Evolutionary conservation across 2,113 vertebrate species (phyloP), one percentile per base, ranked within the genome.

Genomic region (Ranitomeya imitator): DNA sequence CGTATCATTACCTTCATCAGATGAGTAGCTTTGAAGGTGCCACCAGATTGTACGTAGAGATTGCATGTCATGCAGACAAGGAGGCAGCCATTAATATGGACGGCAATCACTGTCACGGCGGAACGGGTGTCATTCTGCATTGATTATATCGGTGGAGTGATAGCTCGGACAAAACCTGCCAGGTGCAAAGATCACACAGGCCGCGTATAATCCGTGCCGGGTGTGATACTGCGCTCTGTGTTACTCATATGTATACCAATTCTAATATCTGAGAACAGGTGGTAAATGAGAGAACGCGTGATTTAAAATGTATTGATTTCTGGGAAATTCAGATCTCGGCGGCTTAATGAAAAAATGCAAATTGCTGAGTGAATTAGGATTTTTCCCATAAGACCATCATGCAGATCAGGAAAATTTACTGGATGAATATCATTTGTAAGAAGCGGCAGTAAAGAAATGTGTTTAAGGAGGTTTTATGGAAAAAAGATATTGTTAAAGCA

Each of bases 341-440:
- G 19, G 55, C 79, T 87, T 87, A 87, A 87, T 87, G 86, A 87
- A 87, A 82, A 87, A 87, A 87, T 87, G 86, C 86, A 73, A 87
- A 87, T 87, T 31, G 19, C 23, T 60, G 11, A 74, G 52, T 52
- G 54, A 59, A 26, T 73, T 71, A 82, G 79, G 67, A 82, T 82
- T 82, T 67, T 21, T 87, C 86, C 79, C 79, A 82, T 31, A 87
- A 82, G 78, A 54, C n/a, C 23, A 37, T 71, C 13, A 67, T 77
- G 71, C 26, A 87, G 81, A 65, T 69, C 55, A 86, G 67, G 85
- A 79, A 86, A 69, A 86, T 86, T 57, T 80, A 21, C 52, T 79
- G 60, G 45, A 14, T 78, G 85, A 78, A 86, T 69, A 26, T 86
- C 45, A 69, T 79, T 86, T 69, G 19, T 69, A 5, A 51, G 12